Evolutionary conservation across 2,888 invertebrate genomes (phyloP), one percentile per base, ranked within the genome.

Genomic region (Sphaeridia pumilis): DNA sequence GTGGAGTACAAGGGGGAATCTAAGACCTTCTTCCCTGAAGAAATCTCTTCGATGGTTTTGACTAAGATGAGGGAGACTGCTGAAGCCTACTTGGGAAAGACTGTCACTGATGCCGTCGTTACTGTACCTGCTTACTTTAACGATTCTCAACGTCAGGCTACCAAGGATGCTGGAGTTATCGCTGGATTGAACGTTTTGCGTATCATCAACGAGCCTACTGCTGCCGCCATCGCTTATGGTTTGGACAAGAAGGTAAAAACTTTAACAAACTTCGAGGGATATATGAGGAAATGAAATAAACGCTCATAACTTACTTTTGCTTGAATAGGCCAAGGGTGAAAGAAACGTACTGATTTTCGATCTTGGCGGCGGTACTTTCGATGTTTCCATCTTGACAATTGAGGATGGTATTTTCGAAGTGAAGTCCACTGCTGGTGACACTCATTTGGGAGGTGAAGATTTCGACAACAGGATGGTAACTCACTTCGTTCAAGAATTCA

Each of bases 31-130:
- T 75, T 71, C 70, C 77, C 78, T 2, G 79, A 79, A 67, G 78
- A 79, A 71, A 72, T 79, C 52, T 76, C 76, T 49, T 76, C 78
- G 45, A 78, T 79, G 78, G 76, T 79, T 45, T 76, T 93, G 57
- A 83, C 80, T 25, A 92, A 92, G 70, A 92, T 92, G 92, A 90
- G 87, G 78, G 86, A 87, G 73, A 86, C 84, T 48, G 87, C 88
- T 42, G 88, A 88, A 73, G 86, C 86, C 1, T 88, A 44, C 76
- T 93, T 88, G 64, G 94, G 94, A 58, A 81, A 82, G 68, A 77
- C 79, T 36, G 84, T 90, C 57, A 76, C 73, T n/a, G 82, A 85
- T 67, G 84, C 84, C 3, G 85, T 86, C 1, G 74, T 85, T 64
- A 86, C 86, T 3, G 86, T 87, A 3, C 85, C 85, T 4, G 87